Base-by-base conservation (phyloP, 2,113 vertebrate species). In the Trogon melanurus region DNA sequence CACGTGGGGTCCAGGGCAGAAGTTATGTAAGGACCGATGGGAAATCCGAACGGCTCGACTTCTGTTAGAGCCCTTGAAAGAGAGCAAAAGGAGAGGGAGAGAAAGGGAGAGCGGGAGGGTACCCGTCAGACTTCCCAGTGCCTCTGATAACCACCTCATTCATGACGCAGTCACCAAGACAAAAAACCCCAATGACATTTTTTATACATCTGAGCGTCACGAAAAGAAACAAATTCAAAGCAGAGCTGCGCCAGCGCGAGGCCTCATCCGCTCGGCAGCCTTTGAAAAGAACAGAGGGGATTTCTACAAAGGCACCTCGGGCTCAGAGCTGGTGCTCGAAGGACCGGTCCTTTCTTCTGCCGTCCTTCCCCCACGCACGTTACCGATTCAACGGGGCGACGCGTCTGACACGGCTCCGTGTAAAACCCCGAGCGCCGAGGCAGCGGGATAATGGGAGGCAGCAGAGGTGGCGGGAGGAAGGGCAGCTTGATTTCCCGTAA, bases 251-350 rank as follows among this genome's bases (percentile, higher is more conserved):
- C 25, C 80, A 70, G 34, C 13, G 82, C n/a, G 16, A 70, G 70
- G 54, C 85, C 93, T 84, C 54, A 27, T 57, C 41, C 80, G 4
- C 22, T 85, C 48, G 4, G n/a, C 38, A 93, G 83, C 88, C 92
- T 93, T 75, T 94, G 91, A 87, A 69, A 25, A 91, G 95, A 92
- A 73, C 45, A 85, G 73, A 85, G 86, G 91, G 87, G 66, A 91
- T 79, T 89, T 91, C 91, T 89, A n/a, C 71, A 91, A 57, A 91
- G 92, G 70, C 27, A 50, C 72, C 66, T 45, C 11, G 1, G 30
- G 30, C 70, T 91, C 57, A 16, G 78, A 18, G 85, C 54, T 27
- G 61, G 5, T 10, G 76, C 34, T 91, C 8, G 5, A 23, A 54
- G 16, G 22, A n/a, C 62, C 6, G 16, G 41, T 41, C 69, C n/a